phyloP scores from a whole-genome alignment of 2,888 invertebrate genomes.

The Thumatha senex region DNA sequence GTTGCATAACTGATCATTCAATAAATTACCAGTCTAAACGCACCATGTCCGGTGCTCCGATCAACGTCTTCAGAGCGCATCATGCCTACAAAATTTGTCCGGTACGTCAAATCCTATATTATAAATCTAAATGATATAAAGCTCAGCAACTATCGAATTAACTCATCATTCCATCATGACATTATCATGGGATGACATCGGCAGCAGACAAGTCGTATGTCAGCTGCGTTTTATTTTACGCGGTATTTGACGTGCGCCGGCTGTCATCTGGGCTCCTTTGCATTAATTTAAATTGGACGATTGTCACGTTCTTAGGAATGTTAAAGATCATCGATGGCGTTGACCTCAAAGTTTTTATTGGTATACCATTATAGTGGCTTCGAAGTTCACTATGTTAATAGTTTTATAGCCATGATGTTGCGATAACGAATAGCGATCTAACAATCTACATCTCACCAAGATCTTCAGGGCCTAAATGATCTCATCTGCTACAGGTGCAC shows the following conservation, averaged over 20 bases:
- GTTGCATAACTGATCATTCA: slow-evolving; percentile 25
- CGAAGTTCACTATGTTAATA: too few relatives aligned
- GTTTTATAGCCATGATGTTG: too few relatives aligned
- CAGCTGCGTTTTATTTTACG: slow-evolving; percentile 56
- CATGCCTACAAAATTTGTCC: slow-evolving; percentile 46
- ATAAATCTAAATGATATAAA: slow-evolving; percentile 55
- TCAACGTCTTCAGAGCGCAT: slow-evolving; percentile 27
- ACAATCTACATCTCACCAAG: too few relatives aligned
- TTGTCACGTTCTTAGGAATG: slow-evolving; percentile 23
- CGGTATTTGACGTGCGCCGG: slow-evolving; percentile 44
- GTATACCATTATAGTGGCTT: too few relatives aligned
- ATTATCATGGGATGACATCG: slow-evolving; percentile 67
- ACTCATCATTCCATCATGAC: slow-evolving; percentile 64
- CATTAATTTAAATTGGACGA: slow-evolving; percentile 29
- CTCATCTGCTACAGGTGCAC: too few relatives aligned
- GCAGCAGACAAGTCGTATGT: slow-evolving; percentile 51
- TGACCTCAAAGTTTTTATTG: background rate
- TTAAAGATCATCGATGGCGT: slow-evolving; percentile 19
- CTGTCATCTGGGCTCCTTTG: slow-evolving; percentile 27
- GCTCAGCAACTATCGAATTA: slow-evolving; percentile 70
- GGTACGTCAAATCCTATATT: slow-evolving; percentile 56
- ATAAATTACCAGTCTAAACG: slow-evolving; percentile 27
- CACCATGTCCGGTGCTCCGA: slow-evolving; percentile 9
- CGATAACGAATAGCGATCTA: too few relatives aligned
- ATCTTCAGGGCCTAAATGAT: too few relatives aligned